Conservation (phyloP, 1,140 invertebrate species). For the Goniozus legneri region DNA sequence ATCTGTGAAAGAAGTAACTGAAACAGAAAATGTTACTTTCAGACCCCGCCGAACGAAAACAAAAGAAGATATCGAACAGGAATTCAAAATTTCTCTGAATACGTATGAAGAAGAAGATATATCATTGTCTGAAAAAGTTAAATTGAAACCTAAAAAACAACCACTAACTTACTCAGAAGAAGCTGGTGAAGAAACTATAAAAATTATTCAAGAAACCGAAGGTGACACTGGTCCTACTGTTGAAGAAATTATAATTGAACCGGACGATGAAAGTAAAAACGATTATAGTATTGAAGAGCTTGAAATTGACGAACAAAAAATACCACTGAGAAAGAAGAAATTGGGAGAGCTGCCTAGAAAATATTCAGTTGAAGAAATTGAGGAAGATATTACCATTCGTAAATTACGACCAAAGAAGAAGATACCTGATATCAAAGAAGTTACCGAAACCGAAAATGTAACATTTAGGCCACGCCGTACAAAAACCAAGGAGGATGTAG, state of each 20-base stretch:
- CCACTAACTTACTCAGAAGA: conserved; percentile 70
- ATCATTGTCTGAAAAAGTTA: conserved; percentile 77
- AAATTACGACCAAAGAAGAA: conserved; percentile 65
- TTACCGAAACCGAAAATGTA: conserved; percentile 69
- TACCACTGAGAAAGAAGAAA: conserved; percentile 49
- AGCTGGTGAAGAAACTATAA: conserved; percentile 67
- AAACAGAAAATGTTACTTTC: conserved; percentile 72
- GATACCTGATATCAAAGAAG: conserved; percentile 64
- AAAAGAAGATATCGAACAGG: conserved; percentile 81
- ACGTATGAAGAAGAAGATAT: conserved; percentile 83
- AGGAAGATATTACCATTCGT: conserved; percentile 71
- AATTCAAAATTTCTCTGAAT: conserved; percentile 79
- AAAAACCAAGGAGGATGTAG: conserved; percentile 77
- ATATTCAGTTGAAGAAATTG: conserved; percentile 63
- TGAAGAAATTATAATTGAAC: conserved; percentile 68
- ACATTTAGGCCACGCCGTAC: conserved; percentile 69
- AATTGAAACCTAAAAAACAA: conserved; percentile 67
- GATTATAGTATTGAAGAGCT: conserved; percentile 58
- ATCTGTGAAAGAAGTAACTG: conserved; percentile 66
- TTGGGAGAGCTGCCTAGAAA: not conserved
- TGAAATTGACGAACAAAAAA: conserved; percentile 56
- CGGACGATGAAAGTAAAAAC: conserved; percentile 60
- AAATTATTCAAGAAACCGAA: conserved; percentile 67
- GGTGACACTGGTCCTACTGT: conserved; percentile 62
- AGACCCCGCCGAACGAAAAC: conserved; percentile 67